Base-by-base conservation (phyloP, 2,113 vertebrate species). In the Rhabdornis inornatus region DNA sequence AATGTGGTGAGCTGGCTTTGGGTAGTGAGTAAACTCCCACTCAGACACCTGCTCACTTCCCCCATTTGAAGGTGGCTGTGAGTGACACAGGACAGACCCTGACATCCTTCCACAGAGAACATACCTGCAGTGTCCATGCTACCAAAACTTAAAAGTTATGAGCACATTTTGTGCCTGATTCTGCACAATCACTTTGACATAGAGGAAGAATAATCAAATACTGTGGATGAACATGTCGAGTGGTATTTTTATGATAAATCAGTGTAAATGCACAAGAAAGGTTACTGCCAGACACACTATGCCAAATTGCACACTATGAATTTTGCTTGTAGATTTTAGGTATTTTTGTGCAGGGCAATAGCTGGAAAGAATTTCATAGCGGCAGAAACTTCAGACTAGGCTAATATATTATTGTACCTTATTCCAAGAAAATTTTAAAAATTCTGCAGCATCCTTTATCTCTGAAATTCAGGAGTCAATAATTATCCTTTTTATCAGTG, bases 401-500 rank as follows among this genome's bases (percentile, higher is more conserved):
- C 53, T 94, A 83, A 89, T 44, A 6, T 77, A 65, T 66, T 75
- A 57, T 92, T 97, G 84, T 13, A 40, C 31, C 63, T 89, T 77
- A 55, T 85, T 96, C 55, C 44, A 96, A 96, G 76, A 97, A 96
- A 97, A 95, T 96, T 89, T 95, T 88, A 52, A 91, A 81, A 95
- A 86, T 89, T 70, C 79, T 90, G 55, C 53, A 80, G 25, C 77
- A 60, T 69, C 57, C 66, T 95, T 97, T 97, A 96, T 95, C 82
- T 97, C 72, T 81, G 8, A 89, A 96, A 15, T 88, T 59, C 93
- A 95, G 79, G 50, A 68, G 33, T 95, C 44, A 92, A 93, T 97
- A 97, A 96, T 97, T 97, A 97, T 95, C 93, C 87, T 89, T 97
- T 97, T 97, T 96, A 96, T 97, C 47, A 23, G 65, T 85, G 44